Base-by-base conservation (phyloP, 2,797 vertebrate genomes). In the Odontamblyopus rebecca region DNA sequence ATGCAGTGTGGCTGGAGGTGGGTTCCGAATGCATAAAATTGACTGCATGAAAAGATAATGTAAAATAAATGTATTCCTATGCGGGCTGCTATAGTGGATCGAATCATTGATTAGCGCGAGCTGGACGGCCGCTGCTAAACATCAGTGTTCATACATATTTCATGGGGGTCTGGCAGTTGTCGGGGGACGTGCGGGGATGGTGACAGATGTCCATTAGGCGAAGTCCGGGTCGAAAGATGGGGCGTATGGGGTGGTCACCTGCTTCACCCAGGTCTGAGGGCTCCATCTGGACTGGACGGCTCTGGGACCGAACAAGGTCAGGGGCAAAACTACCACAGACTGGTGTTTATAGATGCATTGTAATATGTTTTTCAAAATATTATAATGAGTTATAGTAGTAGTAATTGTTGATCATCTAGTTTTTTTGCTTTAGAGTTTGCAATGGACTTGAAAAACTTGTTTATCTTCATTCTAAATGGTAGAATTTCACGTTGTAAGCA, bases 141-240 rank as follows among this genome's bases (percentile, higher is more conserved):
- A 92, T 89, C 89, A 86, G 79, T 79, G 84, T 92, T 91, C 92
- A 94, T 94, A 85, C 91, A 94, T 94, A 93, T 94, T 94, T 94
- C 87, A 95, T 94, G 68, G 80, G 53, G 72, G 69, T 70, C 76
- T 83, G 85, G 88, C 87, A 84, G 84, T 73, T 85, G 91, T 90
- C 75, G 67, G 80, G 93, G 92, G 91, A 93, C 41, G 89, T 82
- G 84, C 93, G 81, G 93, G 92, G 91, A 93, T 87, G 74, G 78
- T 89, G 93, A 93, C 94, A 94, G 93, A 94, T 95, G 94, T 94
- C 93, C 91, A 82, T 93, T 92, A 89, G 88, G 72, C 86, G 78
- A 77, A 87, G 86, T 78, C 32, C 0, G 80, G 85, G 89, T 87
- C 80, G 74, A 79, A 61, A 57, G 71, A 83, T 79, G 84, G 84